Evolutionary conservation across 2,113 vertebrate species (phyloP).

Genomic region (Nycticorax nycticorax): DNA sequence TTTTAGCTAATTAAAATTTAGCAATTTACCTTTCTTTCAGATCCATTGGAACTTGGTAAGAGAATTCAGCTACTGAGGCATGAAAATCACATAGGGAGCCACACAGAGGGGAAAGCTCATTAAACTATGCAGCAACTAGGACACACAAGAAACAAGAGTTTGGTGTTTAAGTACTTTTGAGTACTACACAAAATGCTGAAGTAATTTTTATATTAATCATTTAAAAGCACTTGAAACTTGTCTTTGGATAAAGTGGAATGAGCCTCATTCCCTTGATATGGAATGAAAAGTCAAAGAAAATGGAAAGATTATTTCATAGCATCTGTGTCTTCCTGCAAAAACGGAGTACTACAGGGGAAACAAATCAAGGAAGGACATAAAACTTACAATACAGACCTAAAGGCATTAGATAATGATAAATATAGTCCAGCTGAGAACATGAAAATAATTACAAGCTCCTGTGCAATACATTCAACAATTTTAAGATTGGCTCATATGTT

Average conservation of each 20-base stretch:
- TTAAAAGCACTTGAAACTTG: background rate
- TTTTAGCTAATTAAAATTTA: background rate
- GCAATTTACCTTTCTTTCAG: background rate
- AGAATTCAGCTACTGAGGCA: background rate
- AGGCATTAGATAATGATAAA: background rate
- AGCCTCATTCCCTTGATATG: background rate
- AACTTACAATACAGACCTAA: background rate
- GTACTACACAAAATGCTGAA: background rate
- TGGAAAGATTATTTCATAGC: background rate
- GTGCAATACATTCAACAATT: background rate
- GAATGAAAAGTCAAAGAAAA: background rate
- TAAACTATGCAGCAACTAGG: background rate
- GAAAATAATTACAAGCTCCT: background rate
- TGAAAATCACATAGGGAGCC: background rate
- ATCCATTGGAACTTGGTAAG: background rate
- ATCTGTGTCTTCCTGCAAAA: background rate
- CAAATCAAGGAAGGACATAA: background rate
- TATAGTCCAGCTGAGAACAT: background rate
- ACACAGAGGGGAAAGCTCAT: background rate
- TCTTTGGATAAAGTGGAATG: background rate
- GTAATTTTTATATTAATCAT: background rate
- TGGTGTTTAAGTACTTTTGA: background rate
- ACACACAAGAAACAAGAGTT: background rate
- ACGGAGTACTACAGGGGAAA: background rate
- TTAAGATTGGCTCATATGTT: background rate